Evolutionary conservation across 2,113 vertebrate genomes (phyloP), one percentile per base, ranked within the genome.

Genomic region (Anoplopoma fimbria): DNA sequence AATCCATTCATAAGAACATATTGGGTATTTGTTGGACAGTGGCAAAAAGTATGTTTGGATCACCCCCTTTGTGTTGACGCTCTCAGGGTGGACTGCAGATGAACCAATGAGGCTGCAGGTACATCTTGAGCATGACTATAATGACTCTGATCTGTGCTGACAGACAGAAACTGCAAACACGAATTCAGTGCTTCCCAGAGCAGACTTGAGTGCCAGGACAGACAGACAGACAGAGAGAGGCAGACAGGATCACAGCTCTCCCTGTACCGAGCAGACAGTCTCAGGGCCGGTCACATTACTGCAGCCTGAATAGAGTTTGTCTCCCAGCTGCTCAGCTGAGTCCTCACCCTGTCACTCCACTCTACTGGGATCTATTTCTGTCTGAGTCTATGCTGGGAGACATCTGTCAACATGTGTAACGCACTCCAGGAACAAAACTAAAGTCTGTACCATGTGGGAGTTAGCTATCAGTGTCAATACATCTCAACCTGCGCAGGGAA

Each of bases 331-430:
- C 78, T 89, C 79, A 77, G 79, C 81, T 51, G 63, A 90, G 79
- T 82, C 87, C 77, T 90, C 88, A 62, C 87, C 90, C 85, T 87
- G 87, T 90, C 88, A 83, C 90, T 79, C 69, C 51, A 14, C 82
- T 78, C 93, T 74, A 62, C 83, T 84, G 90, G 91, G 88, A 89
- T 92, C 77, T 81, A 64, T 77, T 79, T 47, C 78, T 88, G 89
- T 87, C 85, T 88, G 77, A 84, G 71, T 85, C 84, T 82, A 89
- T 88, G 86, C 76, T 78, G 38, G 49, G 67, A 91, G 92, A 92
- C 94, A 94, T 94, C 89, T 94, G 93, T 95, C 93, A 91, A 88
- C 89, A 91, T 77, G 84, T 88, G 90, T 91, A 89, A 89, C 58
- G 49, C 72, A 86, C 84, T 79, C 81, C 73, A 88, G 80, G 85